Percentiles rank a stretch among this genome's conserved stretches.
Evolutionary conservation across 1,140 invertebrate genomes (phyloP).

Genomic region (Melanaphis sacchari): DNA sequence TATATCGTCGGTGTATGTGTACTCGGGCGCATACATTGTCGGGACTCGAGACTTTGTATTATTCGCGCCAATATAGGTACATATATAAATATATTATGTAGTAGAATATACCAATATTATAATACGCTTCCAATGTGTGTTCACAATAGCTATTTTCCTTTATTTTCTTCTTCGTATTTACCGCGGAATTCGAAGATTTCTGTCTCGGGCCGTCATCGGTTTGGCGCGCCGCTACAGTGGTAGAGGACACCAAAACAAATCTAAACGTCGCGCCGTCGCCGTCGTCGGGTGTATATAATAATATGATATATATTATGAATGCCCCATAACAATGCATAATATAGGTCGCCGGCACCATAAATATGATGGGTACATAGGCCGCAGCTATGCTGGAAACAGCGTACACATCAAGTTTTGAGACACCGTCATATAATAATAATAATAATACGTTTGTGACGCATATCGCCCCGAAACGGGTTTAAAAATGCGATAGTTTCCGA

Average conservation of each 20-base stretch:
- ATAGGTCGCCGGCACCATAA: background rate
- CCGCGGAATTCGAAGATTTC: background rate
- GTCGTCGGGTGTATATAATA: background rate
- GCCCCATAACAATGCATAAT: background rate
- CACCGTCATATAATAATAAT: background rate
- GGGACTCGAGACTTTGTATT: no score
- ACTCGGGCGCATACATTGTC: no score
- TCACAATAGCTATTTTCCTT: background rate
- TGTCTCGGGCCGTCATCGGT: background rate
- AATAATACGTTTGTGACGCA: background rate
- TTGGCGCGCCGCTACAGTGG: no score
- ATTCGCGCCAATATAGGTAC: no score
- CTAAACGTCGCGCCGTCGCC: background rate
- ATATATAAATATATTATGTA: no score
- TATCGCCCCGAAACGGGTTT: background rate
- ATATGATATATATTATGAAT: background rate
- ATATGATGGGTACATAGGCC: background rate
- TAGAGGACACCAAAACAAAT: background rate
- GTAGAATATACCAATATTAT: no score
- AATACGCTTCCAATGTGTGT: no score
- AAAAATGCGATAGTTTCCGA: constrained; percentile 23
- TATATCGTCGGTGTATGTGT: no score
- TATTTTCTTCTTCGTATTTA: background rate
- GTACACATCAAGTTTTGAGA: background rate
- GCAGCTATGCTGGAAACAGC: no score